Conservation (phyloP, 2,113 vertebrate species). For the Microcebus lehilahytsara region DNA sequence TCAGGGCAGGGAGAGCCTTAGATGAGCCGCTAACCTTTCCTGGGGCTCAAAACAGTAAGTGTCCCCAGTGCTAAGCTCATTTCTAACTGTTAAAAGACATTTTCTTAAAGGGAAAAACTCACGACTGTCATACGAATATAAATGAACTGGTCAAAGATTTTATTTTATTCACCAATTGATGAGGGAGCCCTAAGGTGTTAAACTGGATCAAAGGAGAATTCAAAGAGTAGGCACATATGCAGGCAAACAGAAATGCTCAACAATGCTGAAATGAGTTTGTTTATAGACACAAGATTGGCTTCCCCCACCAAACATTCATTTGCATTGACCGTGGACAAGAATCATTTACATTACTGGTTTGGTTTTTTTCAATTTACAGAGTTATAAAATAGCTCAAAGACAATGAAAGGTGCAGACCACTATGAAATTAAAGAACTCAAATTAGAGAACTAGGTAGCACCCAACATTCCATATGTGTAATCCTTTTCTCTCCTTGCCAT, state of each 20-base stretch:
- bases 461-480: background rate
- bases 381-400: background rate
- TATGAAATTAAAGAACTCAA: background rate
- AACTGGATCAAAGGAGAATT: constrained; percentile 35
- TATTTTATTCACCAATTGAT: background rate
- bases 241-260: constrained; percentile 19
- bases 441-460: background rate
- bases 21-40: constrained; percentile 51
- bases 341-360: background rate
- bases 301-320: background rate
- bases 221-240: background rate
- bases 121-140: background rate
- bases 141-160: constrained; percentile 26
- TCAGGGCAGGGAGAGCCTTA: constrained; percentile 6
- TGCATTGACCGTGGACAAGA: background rate
- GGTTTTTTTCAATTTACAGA: background rate
- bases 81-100: background rate
- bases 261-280: background rate
- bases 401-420: background rate
- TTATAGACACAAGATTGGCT: background rate
- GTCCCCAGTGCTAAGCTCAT: background rate
- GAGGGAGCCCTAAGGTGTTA: background rate
- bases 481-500: background rate
- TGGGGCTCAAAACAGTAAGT: constrained; percentile 18
- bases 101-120: constrained; percentile 29